A percentile compares a stretch with the other conserved stretches of the same genome.
These are phyloP conservation scores for Laspeyria flexula DNA, from an alignment of 2,888 invertebrate genomes.

Conservation along the genomic window DNA sequence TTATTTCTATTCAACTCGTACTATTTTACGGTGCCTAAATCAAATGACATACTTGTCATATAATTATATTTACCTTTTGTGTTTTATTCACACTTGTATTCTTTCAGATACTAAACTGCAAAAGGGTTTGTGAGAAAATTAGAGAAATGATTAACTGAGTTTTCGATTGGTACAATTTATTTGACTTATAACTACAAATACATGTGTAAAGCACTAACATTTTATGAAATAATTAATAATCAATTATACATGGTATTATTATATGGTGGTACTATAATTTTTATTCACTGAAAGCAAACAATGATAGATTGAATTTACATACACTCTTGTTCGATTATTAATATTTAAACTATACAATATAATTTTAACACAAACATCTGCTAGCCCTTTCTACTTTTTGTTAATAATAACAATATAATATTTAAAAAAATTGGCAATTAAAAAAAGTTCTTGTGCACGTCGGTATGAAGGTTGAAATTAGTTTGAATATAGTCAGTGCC, in stretches of 20 bases:
- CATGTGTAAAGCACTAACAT: conserved; percentile 57
- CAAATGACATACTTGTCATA: no score
- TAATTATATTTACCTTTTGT: no score
- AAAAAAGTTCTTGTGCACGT: conserved; percentile 38
- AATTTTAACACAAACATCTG: conserved; percentile 40
- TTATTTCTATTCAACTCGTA: no score
- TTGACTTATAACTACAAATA: conserved; percentile 78
- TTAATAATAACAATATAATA: conserved; percentile 28
- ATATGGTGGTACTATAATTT: conserved; percentile 37
- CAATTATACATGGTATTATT: conserved; percentile 40
- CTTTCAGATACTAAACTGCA: neutral
- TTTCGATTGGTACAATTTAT: conserved; percentile 72
- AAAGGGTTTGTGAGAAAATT: neutral
- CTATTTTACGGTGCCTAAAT: no score
- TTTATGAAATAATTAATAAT: conserved; percentile 42
- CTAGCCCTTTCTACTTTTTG: conserved; percentile 38
- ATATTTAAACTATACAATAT: conserved; percentile 36
- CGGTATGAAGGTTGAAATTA: conserved; percentile 21
- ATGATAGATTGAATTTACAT: conserved; percentile 32
- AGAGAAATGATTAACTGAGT: conserved; percentile 36
- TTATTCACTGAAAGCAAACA: conserved; percentile 42
- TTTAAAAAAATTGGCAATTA: conserved; percentile 25
- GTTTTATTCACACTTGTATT: no score
- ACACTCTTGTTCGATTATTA: conserved; percentile 35
- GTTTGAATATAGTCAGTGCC: no score